phyloP scores from a whole-genome alignment of 2,113 vertebrate genomes.

The Felis chaus region DNA sequence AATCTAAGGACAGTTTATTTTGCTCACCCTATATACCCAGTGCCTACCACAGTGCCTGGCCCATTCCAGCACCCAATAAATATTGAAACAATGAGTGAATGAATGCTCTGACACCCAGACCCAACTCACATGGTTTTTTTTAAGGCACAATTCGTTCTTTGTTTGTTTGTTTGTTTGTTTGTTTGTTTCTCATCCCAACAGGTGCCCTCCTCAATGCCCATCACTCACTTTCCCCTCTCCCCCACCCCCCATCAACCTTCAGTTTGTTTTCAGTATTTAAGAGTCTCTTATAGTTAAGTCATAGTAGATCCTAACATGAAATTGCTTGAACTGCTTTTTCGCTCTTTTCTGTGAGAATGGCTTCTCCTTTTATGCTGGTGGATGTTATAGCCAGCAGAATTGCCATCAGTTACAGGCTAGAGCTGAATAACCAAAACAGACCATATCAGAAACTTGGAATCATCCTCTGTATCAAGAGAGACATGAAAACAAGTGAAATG shows the following conservation, averaged over 20 bases:
- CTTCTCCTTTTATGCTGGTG: neutral
- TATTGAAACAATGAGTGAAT: neutral
- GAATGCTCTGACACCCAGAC: neutral
- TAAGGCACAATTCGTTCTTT: neutral
- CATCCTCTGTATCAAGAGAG: neutral
- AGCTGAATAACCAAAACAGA: neutral
- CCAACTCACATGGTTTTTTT: neutral
- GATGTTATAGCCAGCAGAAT: neutral
- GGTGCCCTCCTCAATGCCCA: too few relatives aligned
- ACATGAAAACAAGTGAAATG: neutral
- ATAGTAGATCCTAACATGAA: neutral
- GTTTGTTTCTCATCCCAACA: too few relatives aligned
- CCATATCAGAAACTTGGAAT: neutral
- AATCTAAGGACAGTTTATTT: conserved; percentile 27
- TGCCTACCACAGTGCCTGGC: neutral
- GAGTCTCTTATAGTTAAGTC: too few relatives aligned
- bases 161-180: too few relatives aligned
- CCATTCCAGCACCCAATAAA: neutral
- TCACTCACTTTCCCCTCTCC: too few relatives aligned
- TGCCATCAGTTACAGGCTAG: neutral
- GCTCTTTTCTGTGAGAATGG: neutral
- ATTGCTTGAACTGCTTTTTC: neutral
- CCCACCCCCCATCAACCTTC: too few relatives aligned
- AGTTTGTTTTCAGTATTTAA: too few relatives aligned
- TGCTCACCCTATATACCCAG: neutral